phyloP scores from a whole-genome alignment of 2,113 vertebrate species.

The Carlito syrichta region DNA sequence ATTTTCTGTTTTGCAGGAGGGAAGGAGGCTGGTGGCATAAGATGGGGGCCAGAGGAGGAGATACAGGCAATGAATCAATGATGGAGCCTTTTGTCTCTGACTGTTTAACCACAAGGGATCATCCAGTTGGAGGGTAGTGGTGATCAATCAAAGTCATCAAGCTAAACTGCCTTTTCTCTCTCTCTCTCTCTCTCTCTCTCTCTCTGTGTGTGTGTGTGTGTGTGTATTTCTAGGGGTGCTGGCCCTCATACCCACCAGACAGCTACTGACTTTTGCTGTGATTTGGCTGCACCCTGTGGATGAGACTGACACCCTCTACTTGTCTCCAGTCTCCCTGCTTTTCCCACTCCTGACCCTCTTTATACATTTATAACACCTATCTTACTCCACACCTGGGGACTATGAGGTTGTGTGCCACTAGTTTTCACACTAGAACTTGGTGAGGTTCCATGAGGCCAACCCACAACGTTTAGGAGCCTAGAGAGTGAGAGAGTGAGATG shows the following conservation, averaged over 20 bases:
- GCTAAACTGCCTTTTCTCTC: not conserved
- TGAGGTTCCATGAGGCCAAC: not conserved
- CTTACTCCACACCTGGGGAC: not conserved
- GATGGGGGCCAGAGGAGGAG: not conserved
- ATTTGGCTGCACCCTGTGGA: not conserved
- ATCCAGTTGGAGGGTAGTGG: not conserved
- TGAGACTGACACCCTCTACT: not conserved
- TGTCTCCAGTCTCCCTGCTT: not conserved
- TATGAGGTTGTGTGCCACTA: not conserved
- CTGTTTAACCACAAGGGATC: not conserved
- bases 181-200: not conserved
- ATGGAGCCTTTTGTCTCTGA: not conserved
- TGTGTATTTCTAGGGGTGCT: not conserved
- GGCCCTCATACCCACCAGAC: not conserved
- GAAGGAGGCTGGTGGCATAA: not conserved
- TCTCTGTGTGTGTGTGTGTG: not conserved
- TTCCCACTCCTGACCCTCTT: not conserved
- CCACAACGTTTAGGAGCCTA: not conserved
- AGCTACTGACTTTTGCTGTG: not conserved
- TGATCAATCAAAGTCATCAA: not conserved
- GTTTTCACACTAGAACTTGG: not conserved
- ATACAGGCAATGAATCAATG: not conserved
- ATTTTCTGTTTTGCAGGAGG: not conserved
- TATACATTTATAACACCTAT: not conserved
- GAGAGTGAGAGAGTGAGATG: not conserved